A percentile compares a stretch with the other conserved stretches of the same genome.
Evolutionary conservation across 1,140 invertebrate species (phyloP).

Genomic region (Gryon sp.): DNA sequence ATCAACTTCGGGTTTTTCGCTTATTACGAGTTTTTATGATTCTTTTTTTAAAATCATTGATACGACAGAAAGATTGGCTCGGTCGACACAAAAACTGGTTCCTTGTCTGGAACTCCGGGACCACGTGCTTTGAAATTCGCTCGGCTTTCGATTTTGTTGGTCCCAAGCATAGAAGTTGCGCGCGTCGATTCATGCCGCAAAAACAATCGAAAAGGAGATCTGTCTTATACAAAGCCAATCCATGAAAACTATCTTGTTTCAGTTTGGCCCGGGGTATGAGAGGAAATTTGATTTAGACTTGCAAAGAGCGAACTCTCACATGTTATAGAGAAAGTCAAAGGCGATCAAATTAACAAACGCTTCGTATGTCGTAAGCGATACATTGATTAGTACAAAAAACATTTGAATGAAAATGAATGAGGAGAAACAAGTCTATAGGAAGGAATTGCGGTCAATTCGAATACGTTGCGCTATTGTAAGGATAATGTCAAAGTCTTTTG

Average conservation of each 20-base stretch:
- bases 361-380: not conserved
- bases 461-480: too few species aligned
- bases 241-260: constrained; percentile 46
- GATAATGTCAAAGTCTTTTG: constrained; percentile 25
- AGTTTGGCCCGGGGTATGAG: too few species aligned
- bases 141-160: constrained; percentile 50
- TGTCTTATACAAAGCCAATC: constrained; percentile 15
- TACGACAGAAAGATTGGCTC: constrained; percentile 44
- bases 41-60: constrained; percentile 56
- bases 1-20: constrained; percentile 23
- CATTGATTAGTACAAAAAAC: constrained; percentile 12
- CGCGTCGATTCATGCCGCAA: constrained; percentile 14
- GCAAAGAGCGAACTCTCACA: too few species aligned
- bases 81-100: constrained; percentile 50
- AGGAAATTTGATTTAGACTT: too few species aligned
- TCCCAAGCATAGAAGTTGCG: too few species aligned
- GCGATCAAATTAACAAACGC: constrained; percentile 24
- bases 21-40: constrained; percentile 10
- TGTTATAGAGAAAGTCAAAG: too few species aligned
- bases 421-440: too few species aligned
- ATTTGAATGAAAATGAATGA: constrained; percentile 44
- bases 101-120: constrained; percentile 7
- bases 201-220: constrained; percentile 11
- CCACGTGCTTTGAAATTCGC: constrained; percentile 54
- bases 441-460: too few species aligned